phyloP scores from a whole-genome alignment of 2,113 vertebrate genomes.

The Cynocephalus volans region DNA sequence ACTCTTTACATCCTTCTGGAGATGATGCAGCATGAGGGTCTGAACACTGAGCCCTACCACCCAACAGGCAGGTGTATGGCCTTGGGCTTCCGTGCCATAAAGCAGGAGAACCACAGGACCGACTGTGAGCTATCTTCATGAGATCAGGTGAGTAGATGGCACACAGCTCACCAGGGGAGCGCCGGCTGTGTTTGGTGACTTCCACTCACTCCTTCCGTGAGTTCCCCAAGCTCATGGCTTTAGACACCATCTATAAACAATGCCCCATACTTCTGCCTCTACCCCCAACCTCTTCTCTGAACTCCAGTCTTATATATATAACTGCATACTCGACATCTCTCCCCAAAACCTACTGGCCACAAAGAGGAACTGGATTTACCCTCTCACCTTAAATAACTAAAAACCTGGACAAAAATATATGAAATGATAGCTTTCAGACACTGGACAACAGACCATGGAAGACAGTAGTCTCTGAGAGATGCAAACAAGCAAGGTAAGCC shows the following conservation, averaged over 20 bases:
- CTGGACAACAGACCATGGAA: not conserved
- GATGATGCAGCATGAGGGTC: too few relatives aligned
- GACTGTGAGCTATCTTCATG: not conserved
- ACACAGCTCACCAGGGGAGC: not conserved
- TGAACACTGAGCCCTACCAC: not conserved
- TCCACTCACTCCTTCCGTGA: not conserved
- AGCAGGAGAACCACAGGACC: not conserved
- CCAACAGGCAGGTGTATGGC: not conserved
- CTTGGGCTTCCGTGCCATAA: not conserved
- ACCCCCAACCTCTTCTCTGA: not conserved
- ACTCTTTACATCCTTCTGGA: too few relatives aligned
- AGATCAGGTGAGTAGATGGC: accelerated
- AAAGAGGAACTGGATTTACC: not conserved
- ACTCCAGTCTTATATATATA: not conserved
- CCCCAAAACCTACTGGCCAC: not conserved
- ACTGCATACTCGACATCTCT: not conserved
- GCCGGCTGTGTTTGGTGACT: not conserved
- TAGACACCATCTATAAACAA: not conserved
- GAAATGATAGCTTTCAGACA: not conserved
- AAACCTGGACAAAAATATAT: not conserved
- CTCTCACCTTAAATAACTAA: not conserved
- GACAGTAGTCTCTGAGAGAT: not conserved
- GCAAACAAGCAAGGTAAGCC: not conserved
- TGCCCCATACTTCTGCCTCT: accelerated
- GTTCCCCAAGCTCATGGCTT: not conserved